Percentiles rank a stretch among this genome's conserved stretches.
phyloP scores from a whole-genome alignment of 2,888 invertebrate genomes.

The Trichopria drosophilae region DNA sequence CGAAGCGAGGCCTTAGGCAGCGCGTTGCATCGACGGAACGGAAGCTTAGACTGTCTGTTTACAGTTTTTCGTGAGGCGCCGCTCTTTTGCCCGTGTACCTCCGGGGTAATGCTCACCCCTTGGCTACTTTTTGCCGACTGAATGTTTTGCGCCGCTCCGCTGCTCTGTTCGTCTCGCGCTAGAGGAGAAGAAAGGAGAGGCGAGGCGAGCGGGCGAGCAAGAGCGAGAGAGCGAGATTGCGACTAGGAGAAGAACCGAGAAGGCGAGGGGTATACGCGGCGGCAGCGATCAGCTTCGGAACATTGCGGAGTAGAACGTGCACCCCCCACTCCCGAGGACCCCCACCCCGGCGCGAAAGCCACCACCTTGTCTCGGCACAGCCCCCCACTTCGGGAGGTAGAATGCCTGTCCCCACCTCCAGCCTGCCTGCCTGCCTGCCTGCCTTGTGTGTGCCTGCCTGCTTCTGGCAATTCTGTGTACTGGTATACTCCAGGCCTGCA shows the following conservation, averaged over 20 bases:
- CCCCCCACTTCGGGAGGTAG: too few species aligned
- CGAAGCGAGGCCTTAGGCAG: too few species aligned
- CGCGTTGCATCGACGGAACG: too few species aligned
- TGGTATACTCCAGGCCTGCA: constrained; percentile 3
- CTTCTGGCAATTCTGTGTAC: constrained; percentile 12
- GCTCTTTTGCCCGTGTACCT: constrained; percentile 32
- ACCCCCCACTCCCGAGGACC: too few species aligned
- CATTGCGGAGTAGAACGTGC: too few species aligned
- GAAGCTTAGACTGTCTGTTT: too few species aligned
- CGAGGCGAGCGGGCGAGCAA: constrained; percentile 15
- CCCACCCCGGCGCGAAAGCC: too few species aligned
- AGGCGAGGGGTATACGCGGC: constrained; percentile 1
- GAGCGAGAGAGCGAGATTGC: constrained; percentile 8
- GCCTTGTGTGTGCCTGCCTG: constrained; percentile 4
- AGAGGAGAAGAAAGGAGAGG: constrained; percentile 13
- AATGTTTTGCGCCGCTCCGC: constrained; percentile 56
- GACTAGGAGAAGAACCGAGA: too few species aligned
- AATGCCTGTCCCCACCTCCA: neutral
- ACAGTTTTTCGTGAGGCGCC: constrained; percentile 36
- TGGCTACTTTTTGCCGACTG: constrained; percentile 60
- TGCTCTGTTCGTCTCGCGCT: constrained; percentile 28
- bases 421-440: neutral
- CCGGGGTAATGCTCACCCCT: constrained; percentile 56
- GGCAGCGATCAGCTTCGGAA: neutral
- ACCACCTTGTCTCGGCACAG: too few species aligned